phyloP scores from a whole-genome alignment of 2,797 vertebrate genomes.

The Artibeus jamaicensis region DNA sequence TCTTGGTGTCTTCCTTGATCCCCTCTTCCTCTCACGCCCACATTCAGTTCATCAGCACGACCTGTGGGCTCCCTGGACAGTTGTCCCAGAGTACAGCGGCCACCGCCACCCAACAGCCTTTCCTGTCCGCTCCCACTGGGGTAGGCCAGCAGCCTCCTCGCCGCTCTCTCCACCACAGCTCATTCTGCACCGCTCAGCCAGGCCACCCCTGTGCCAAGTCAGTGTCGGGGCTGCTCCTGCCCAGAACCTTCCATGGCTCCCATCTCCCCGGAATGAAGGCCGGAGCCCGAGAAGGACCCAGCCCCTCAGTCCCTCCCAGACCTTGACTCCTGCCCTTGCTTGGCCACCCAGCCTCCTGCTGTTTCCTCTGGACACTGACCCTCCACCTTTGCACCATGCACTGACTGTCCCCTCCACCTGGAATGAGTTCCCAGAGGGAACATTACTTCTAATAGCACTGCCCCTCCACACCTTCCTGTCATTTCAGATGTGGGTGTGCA shows the following conservation, averaged over 20 bases:
- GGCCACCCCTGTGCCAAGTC: not conserved
- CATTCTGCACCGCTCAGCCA: not conserved
- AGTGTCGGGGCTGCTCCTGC: not conserved
- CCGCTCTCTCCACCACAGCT: not conserved
- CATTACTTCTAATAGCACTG: not conserved
- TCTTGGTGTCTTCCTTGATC: rapidly evolving
- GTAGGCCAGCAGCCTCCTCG: rapidly evolving
- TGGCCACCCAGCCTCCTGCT: not conserved
- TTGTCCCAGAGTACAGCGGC: not conserved
- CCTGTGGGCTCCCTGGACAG: not conserved
- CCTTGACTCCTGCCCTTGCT: not conserved
- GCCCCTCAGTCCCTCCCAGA: not conserved
- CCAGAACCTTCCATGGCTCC: rapidly evolving
- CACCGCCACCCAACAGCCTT: rapidly evolving
- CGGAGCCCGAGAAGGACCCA: not conserved
- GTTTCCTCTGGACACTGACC: too few relatives aligned
- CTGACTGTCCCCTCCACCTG: not conserved
- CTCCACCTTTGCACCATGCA: rapidly evolving
- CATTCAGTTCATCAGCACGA: not conserved
- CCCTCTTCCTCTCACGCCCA: not conserved
- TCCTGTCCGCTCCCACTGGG: rapidly evolving
- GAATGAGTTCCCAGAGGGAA: too few relatives aligned
- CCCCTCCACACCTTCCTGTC: not conserved
- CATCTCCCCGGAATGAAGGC: rapidly evolving
- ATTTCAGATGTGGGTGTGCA: not conserved